Conservation (phyloP, 2,797 vertebrate genomes). For the Sebastes trivittatus region DNA sequence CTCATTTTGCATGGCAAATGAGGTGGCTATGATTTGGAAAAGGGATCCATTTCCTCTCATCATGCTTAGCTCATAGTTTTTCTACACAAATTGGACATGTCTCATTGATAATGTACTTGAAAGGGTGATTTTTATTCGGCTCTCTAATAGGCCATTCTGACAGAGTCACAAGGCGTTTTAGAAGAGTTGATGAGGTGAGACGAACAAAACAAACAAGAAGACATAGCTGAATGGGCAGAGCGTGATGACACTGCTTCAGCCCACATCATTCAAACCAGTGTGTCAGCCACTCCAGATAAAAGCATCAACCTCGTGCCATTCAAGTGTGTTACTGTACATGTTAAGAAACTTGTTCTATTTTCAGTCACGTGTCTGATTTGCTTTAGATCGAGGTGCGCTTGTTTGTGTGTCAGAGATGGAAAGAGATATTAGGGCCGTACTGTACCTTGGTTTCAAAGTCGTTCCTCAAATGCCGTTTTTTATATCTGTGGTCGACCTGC, state of each 20-base stretch:
- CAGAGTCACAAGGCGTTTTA: not conserved
- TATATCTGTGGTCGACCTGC: slow-evolving; percentile 29
- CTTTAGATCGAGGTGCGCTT: not conserved
- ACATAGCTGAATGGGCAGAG: not conserved
- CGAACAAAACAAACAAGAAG: not conserved
- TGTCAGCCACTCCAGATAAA: not conserved
- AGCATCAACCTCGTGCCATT: not conserved
- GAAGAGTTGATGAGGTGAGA: not conserved
- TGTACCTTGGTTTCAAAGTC: not conserved
- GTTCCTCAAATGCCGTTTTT: not conserved
- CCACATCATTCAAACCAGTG: not conserved
- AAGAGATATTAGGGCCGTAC: not conserved
- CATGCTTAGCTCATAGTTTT: not conserved
- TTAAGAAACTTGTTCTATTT: not conserved
- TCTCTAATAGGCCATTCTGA: not conserved
- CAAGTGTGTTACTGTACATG: not conserved
- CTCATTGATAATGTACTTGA: not conserved
- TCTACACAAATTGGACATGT: not conserved
- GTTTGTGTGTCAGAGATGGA: not conserved
- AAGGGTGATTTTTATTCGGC: not conserved
- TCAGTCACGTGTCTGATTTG: not conserved
- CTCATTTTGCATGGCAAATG: slow-evolving; percentile 47
- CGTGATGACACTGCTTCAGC: not conserved
- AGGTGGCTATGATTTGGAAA: slow-evolving; percentile 19
- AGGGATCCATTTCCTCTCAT: not conserved